These are phyloP conservation scores for Marcusenius ussheri DNA, from an alignment of 2,113 vertebrate genomes.

Conservation along the genomic window DNA sequence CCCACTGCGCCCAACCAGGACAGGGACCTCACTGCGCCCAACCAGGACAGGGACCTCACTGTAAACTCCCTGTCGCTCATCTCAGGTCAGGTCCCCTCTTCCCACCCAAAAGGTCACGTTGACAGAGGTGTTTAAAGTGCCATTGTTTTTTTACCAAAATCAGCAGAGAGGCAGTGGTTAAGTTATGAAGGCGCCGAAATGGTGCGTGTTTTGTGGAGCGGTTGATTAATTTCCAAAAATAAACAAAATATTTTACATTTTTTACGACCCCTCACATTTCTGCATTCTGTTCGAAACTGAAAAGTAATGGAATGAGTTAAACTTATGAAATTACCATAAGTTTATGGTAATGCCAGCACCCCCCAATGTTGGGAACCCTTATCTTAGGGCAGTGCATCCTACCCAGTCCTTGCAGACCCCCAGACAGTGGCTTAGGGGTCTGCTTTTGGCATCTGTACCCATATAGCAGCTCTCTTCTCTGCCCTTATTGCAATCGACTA, in stretches of 20 bases:
- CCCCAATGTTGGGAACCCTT: too few species aligned
- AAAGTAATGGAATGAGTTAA: background rate
- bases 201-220: too few species aligned
- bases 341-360: background rate
- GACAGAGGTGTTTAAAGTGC: background rate
- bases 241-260: background rate
- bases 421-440: background rate
- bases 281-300: background rate
- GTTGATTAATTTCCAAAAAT: background rate
- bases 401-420: background rate
- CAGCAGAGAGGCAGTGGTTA: background rate
- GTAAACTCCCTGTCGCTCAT: background rate
- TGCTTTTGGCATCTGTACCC: background rate
- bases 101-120: background rate
- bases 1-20: background rate
- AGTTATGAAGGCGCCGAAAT: background rate
- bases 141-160: background rate
- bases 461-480: background rate
- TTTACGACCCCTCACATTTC: background rate
- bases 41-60: background rate
- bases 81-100: background rate
- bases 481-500: background rate
- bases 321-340: background rate
- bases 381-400: background rate
- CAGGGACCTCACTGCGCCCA: background rate